phyloP scores from a whole-genome alignment of 2,888 invertebrate species.

The Zeuzera pyrina region DNA sequence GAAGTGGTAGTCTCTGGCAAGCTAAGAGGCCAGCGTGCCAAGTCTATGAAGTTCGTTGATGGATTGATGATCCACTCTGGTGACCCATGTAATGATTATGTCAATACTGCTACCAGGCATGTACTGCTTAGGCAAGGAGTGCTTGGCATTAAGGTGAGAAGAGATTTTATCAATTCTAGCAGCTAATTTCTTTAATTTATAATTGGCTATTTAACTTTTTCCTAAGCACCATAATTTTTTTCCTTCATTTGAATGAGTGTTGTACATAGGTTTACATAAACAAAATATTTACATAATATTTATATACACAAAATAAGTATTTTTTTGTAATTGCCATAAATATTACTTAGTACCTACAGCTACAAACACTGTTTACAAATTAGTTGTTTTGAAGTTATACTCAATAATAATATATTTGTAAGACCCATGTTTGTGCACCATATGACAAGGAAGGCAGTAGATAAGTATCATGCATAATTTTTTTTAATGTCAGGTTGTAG shows the following conservation, averaged over 20 bases:
- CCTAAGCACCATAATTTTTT: background rate
- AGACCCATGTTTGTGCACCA: no score
- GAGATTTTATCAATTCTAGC: conserved; percentile 2
- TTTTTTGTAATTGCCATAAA: no score
- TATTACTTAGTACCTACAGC: no score
- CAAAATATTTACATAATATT: no score
- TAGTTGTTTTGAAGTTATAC: no score
- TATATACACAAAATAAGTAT: no score
- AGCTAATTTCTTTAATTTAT: background rate
- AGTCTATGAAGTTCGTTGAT: conserved; percentile 99
- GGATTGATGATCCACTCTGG: conserved; percentile 99
- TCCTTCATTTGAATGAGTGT: background rate
- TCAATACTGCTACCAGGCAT: conserved; percentile 98
- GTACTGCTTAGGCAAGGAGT: conserved; percentile 95
- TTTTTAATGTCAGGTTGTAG: no score
- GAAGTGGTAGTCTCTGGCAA: conserved; percentile 99
- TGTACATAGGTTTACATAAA: no score
- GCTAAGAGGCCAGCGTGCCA: conserved; percentile 98
- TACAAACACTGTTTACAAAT: no score
- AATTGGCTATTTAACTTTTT: conserved; percentile 1
- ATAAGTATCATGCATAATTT: no score
- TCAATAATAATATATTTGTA: no score
- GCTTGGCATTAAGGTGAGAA: conserved; percentile 81
- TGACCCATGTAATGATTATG: conserved; percentile 98
- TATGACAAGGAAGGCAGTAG: no score